Evolutionary conservation across 2,113 vertebrate genomes (phyloP), one percentile per base, ranked within the genome.

Genomic region (Lathamus discolor): DNA sequence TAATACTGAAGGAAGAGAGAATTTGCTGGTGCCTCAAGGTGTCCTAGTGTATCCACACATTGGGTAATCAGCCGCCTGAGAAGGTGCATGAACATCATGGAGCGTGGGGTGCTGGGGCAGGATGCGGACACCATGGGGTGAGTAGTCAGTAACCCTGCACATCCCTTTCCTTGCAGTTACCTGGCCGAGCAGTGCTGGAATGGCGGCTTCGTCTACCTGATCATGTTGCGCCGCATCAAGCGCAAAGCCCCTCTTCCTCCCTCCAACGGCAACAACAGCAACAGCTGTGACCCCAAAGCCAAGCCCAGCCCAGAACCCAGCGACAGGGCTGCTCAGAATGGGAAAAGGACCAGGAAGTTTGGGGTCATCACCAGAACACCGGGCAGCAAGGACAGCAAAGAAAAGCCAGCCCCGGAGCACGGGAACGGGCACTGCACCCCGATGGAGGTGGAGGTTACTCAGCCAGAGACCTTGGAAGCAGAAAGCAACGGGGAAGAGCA

Each of bases 131-230:
- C 27, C 3, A 10, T 1, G 1, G 37, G 35, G 10, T 0, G 1
- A 66, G 86, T 16, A 24, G 39, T 39, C 2, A 1, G 37, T 95
- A 78, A 94, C 51, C 1, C 5, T 7, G 1, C 1, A 0, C 63
- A 10, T 94, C 48, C 75, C 72, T 90, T 96, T 55, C 46, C 88
- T 91, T 95, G 46, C 98, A 99, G 99, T 97, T 99, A 99, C 97
- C 97, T 99, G 98, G 99, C 99, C 35, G 98, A 99, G 92, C 99
- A 99, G 98, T 99, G 99, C 98, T 99, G 99, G 99, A 99, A 99
- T 98, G 99, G 99, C 93, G 99, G 99, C 96, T 99, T 98, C 7
- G 98, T 99, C 98, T 99, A 99, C 98, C 97, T 99, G 98, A 99
- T 99, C 98, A 99, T 99, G 98, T 98, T 99, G 94, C 99, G 99